Conservation (phyloP, 2,888 invertebrate species). For the Andrena chrysosceles region DNA sequence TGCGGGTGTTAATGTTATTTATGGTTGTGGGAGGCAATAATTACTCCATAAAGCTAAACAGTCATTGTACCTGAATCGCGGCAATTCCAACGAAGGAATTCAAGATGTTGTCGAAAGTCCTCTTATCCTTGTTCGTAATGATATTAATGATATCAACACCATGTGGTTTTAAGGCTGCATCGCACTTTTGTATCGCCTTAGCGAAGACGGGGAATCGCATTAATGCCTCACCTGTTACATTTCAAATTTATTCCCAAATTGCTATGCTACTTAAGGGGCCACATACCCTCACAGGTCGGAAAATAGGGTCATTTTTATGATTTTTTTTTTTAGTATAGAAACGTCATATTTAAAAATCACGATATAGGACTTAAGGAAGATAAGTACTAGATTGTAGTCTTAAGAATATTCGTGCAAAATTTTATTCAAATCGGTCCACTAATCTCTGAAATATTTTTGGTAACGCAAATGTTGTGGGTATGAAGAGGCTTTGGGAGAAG, state of each 20-base stretch:
- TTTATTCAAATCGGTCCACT: no score
- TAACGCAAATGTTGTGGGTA: no score
- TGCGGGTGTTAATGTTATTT: background rate
- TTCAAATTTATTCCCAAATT: background rate
- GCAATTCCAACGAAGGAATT: constrained; percentile 91
- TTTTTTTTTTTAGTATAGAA: no score
- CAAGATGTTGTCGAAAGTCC: constrained; percentile 88
- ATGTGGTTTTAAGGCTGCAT: constrained; percentile 86
- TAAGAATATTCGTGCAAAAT: no score
- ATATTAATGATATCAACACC: constrained; percentile 88
- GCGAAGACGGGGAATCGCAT: constrained; percentile 89
- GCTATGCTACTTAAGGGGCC: background rate
- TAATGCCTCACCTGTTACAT: constrained; percentile 87
- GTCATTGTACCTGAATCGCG: constrained; percentile 86
- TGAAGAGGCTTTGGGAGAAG: no score
- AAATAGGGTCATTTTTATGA: background rate
- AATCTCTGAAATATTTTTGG: no score
- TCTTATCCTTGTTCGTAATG: constrained; percentile 87
- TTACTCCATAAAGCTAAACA: background rate
- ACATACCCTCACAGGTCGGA: no score
- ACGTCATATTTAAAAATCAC: no score
- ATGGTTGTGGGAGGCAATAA: background rate
- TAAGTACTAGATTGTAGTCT: no score
- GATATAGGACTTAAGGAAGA: no score
- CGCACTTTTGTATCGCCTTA: constrained; percentile 87